Evolutionary conservation across 1,140 invertebrate species (phyloP), one percentile per base, ranked within the genome.

Genomic region (Rhopalosiphum maidis): DNA sequence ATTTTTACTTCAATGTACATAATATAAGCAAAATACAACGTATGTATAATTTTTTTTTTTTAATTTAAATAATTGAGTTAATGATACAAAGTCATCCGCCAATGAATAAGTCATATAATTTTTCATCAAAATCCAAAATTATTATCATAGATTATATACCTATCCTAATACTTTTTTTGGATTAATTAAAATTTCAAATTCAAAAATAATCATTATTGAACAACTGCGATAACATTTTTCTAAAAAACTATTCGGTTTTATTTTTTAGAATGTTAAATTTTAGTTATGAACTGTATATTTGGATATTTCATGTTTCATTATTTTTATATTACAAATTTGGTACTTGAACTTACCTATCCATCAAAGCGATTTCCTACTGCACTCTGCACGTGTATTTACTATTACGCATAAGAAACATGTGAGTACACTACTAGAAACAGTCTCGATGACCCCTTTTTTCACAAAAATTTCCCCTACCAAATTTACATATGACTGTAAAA

Each of bases 401-500:
- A 83, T 85, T 93, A 23, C 82, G 77, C 43, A 93, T 82, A 83
- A 93, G 37, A 22, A 43, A 83, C 91, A 85, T 93, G 91, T 93
- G 82, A 55, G 91, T 83, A 37, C 82, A 83, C 11, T 55, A 85
- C 48, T 55, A 93, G 82, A 93, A 25, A 91, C 68, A 86, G 91
- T 86, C 46, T 54, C 82, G 91, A 85, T 93, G 91, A 93, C 91
- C 91, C 91, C 91, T 86, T 93, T 93, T 93, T 86, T 83, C 91
- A 83, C 85, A 93, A 93, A 93, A 93, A 93, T 25, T 86, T 86
- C 91, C 48, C 91, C 91, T 93, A 93, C 91, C 41, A 18, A 43
- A n/a, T 93, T 93, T 54, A 21, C 51, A 43, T 46, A 55, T 37
- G 46, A 11, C 43, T 25, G 37, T 51, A 83, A 85, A 85, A 60